Conservation (phyloP, 2,888 invertebrate species). For the Dolichomitus sp. region DNA sequence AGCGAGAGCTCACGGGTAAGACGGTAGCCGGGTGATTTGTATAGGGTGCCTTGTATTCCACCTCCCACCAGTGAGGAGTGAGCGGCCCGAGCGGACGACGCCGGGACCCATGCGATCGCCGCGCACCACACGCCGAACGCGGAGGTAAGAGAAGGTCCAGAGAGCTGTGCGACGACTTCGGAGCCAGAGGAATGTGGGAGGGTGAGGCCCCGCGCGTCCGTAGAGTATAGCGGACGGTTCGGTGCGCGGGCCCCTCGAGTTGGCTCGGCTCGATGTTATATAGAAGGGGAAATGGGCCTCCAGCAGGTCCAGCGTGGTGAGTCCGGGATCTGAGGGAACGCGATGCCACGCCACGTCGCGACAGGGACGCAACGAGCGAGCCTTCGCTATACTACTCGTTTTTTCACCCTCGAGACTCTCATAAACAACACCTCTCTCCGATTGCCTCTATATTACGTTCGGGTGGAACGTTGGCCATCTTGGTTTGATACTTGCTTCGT, state of each 20-base stretch:
- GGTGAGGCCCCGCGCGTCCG: constrained; percentile 66
- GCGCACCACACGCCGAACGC: constrained; percentile 85
- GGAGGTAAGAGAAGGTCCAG: constrained; percentile 84
- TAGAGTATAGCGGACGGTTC: constrained; percentile 63
- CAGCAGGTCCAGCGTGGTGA: constrained; percentile 84
- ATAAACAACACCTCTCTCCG: constrained; percentile 79
- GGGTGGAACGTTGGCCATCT: constrained; percentile 60
- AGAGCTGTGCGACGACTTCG: constrained; percentile 67
- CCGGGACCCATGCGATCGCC: constrained; percentile 75
- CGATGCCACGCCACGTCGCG: constrained; percentile 76
- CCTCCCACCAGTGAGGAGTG: constrained; percentile 75
- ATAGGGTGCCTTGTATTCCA: constrained; percentile 84
- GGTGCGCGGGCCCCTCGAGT: constrained; percentile 62
- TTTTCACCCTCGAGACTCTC: constrained; percentile 71
- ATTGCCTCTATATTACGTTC: constrained; percentile 72
- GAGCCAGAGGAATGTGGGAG: constrained; percentile 69
- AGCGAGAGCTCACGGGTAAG: constrained; percentile 81
- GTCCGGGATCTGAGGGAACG: constrained; percentile 75
- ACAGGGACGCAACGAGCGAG: constrained; percentile 83
- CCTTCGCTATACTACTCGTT: constrained; percentile 62
- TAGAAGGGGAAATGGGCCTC: constrained; percentile 80
- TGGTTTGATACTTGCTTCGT: constrained; percentile 54
- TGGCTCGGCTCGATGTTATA: constrained; percentile 58
- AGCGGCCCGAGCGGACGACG: constrained; percentile 49
- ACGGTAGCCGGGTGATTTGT: constrained; percentile 86